Conservation (phyloP, 2,113 vertebrate genomes). For the Coptodon rendalli region DNA sequence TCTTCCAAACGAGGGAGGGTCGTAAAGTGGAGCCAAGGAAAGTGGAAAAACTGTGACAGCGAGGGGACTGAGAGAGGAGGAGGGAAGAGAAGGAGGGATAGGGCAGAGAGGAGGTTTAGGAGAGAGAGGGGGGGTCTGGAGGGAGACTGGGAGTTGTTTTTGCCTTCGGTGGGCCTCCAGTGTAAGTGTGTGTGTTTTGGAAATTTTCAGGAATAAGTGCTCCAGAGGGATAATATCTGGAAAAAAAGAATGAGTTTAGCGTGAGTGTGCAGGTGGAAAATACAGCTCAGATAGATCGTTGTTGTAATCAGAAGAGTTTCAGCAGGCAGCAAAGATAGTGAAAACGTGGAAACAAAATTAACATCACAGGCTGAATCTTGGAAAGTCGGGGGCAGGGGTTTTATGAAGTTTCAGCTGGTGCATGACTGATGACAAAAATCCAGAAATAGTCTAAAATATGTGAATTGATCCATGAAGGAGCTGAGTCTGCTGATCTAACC, state of each 20-base stretch:
- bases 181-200: neutral
- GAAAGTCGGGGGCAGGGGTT: neutral
- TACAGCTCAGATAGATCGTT: neutral
- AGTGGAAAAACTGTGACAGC: slow-evolving; percentile 48
- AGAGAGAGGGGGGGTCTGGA: neutral
- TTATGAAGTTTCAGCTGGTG: neutral
- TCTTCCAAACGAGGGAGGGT: slow-evolving; percentile 47
- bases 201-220: neutral
- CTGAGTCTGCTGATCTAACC: neutral
- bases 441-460: neutral
- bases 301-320: neutral
- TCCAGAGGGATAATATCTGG: neutral
- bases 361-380: neutral
- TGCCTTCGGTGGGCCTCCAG: neutral
- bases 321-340: neutral
- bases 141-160: neutral
- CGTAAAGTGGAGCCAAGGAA: slow-evolving; percentile 5
- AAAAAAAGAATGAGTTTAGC: neutral
- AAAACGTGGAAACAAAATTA: neutral
- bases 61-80: slow-evolving; percentile 11
- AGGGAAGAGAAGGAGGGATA: neutral
- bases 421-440: neutral
- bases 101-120: neutral
- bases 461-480: neutral
- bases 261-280: neutral